A percentile compares a stretch with the other conserved stretches of the same genome.
Evolutionary conservation across 2,797 vertebrate species (phyloP).

Genomic region (Danionella dracula): DNA sequence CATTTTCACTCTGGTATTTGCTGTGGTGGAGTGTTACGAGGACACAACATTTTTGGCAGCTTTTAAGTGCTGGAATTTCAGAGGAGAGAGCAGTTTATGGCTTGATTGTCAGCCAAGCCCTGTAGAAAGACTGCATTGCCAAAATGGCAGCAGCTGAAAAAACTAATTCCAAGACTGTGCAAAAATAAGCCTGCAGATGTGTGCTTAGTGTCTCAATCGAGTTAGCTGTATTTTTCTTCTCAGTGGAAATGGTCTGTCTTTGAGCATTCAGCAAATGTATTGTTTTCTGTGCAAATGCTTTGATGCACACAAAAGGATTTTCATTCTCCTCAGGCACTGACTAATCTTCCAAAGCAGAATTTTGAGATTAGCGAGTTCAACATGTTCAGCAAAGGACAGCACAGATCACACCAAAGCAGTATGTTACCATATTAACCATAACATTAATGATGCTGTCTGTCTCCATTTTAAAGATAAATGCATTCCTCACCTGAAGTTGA

Average conservation of each 20-base stretch:
- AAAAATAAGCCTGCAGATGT: background rate
- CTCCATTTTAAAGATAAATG: no score
- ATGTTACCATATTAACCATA: no score
- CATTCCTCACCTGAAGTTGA: background rate
- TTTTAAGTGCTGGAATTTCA: background rate
- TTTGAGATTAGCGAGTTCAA: no score
- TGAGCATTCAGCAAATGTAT: slow-evolving; percentile 8
- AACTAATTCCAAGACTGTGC: background rate
- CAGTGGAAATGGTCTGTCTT: background rate
- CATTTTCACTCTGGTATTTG: background rate
- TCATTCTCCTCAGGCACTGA: background rate
- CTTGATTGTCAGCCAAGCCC: background rate
- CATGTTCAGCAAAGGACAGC: no score
- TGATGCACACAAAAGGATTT: background rate
- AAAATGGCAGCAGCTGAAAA: background rate
- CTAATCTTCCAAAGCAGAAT: background rate
- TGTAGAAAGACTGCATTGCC: background rate
- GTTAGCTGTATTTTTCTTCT: background rate
- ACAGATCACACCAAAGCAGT: no score
- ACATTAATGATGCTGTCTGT: no score
- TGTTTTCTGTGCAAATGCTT: background rate
- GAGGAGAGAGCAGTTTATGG: background rate
- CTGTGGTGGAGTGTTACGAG: background rate
- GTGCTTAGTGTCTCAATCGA: slow-evolving; percentile 18
- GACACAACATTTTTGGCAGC: background rate